Evolutionary conservation across 2,797 vertebrate genomes (phyloP), one percentile per base, ranked within the genome.

Genomic region (Hippoglossus hippoglossus): DNA sequence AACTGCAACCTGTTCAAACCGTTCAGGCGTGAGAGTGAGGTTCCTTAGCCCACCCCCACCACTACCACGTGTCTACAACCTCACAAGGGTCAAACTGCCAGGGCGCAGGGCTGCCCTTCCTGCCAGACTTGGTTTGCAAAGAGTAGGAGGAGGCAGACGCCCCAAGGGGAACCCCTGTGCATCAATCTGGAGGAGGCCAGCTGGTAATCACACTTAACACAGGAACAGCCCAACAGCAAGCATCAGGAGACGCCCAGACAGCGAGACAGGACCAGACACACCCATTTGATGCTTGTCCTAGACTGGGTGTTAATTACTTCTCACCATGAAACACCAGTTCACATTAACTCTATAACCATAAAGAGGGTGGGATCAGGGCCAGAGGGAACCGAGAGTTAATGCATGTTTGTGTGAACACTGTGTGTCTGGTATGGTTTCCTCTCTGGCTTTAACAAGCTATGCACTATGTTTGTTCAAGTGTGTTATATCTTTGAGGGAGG

Each of bases 171-270:
- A 72, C 66, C 51, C 64, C 81, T 66, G 66, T 54, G 65, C 79
- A 88, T 92, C 83, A 83, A 77, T 92, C 85, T 86, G 74, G 81
- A 70, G 56, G 65, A 86, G 68, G 75, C 85, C 90, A 92, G 93
- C 91, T 93, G 91, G 89, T 91, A 89, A 92, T 93, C 88, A 87
- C 69, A 73, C 89, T 89, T 86, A 85, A 92, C 82, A 73, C 67
- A 77, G 81, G 76, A 86, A 61, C 67, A 64, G 79, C 78, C 80
- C 66, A 80, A 82, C 75, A 77, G 70, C 81, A 66, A 78, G 73
- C 81, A 78, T 73, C 57, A 77, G 60, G 66, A 70, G 72, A 75
- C 47, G 21, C 59, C 67, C 72, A 80, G 77, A 72, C 73, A 83
- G 67, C 67, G 52, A 80, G 72, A 80, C 63, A 72, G 70, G 80